Percentiles rank a stretch among this genome's conserved stretches.
These are phyloP conservation scores for Musca vetustissima DNA, from an alignment of 1,140 invertebrate genomes.

Conservation along the genomic window DNA sequence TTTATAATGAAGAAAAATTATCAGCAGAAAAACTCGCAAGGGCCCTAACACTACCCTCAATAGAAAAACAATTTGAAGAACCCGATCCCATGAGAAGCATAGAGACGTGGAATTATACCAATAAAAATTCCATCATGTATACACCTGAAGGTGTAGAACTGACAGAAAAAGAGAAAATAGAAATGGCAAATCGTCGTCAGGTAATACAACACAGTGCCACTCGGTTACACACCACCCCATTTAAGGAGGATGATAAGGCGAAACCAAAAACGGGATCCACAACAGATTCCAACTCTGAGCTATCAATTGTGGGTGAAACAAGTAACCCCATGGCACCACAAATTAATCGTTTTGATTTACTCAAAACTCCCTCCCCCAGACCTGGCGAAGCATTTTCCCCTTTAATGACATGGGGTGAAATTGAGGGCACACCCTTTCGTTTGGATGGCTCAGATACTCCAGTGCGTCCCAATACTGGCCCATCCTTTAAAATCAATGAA, in stretches of 20 bases:
- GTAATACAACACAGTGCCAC: slow-evolving; percentile 84
- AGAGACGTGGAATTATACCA: slow-evolving; percentile 90
- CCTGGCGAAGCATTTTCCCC: slow-evolving; percentile 85
- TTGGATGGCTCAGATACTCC: slow-evolving; percentile 81
- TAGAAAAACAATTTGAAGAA: slow-evolving; percentile 69
- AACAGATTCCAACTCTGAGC: slow-evolving; percentile 74
- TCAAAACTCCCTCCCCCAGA: slow-evolving; percentile 84
- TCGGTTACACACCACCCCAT: slow-evolving; percentile 74
- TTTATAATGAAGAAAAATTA: slow-evolving; percentile 84
- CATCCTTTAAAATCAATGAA: slow-evolving; percentile 86
- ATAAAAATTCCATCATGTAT: slow-evolving; percentile 95
- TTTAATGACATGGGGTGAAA: slow-evolving; percentile 98
- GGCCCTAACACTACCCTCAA: slow-evolving; percentile 69
- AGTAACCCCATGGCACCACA: slow-evolving; percentile 38
- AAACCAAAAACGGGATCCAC: slow-evolving; percentile 56
- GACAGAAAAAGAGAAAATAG: slow-evolving; percentile 72
- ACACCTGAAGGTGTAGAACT: slow-evolving; percentile 85
- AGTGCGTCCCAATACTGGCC: slow-evolving; percentile 65
- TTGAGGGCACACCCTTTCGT: slow-evolving; percentile 94
- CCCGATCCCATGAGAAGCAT: slow-evolving; percentile 58
- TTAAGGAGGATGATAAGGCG: slow-evolving; percentile 71
- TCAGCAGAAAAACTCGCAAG: slow-evolving; percentile 65
- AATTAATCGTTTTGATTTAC: slow-evolving; percentile 77
- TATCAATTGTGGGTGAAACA: slow-evolving; percentile 68
- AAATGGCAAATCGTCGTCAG: slow-evolving; percentile 70